Conservation (phyloP, 1,140 invertebrate genomes). For the Propsilocerus akamusi region DNA sequence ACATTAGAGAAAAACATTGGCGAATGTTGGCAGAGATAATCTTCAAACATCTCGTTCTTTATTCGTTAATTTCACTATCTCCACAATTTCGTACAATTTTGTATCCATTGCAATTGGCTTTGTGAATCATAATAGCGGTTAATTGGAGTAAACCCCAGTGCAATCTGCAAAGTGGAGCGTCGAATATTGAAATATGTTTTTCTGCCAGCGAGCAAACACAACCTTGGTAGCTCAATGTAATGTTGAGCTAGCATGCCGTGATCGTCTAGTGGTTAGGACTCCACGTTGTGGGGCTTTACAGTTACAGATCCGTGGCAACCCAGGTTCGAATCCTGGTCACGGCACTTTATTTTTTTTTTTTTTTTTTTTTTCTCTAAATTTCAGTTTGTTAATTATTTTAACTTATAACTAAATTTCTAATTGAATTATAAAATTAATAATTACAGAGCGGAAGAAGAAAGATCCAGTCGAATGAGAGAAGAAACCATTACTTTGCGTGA, state of each 20-base stretch:
- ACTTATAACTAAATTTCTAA: slow-evolving; percentile 5
- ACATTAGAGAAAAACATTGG: no score
- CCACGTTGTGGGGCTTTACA: slow-evolving; percentile 75
- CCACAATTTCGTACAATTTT: no score
- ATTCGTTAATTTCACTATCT: no score
- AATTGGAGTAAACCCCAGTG: neutral
- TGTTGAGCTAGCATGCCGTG: no score
- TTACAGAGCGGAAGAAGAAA: slow-evolving; percentile 49
- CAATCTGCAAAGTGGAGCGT: no score
- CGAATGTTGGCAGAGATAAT: no score
- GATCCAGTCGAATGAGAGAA: slow-evolving; percentile 51
- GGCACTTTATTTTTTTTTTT: slow-evolving; percentile 27
- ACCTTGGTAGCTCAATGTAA: neutral
- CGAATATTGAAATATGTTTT: neutral
- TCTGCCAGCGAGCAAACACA: neutral
- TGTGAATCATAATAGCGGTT: neutral
- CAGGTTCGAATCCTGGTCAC: slow-evolving; percentile 77
- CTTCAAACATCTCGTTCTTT: no score
- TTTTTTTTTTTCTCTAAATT: neutral
- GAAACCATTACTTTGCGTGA: slow-evolving; percentile 52
- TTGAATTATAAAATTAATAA: slow-evolving; percentile 22
- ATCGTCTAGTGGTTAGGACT: slow-evolving; percentile 84
- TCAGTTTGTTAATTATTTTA: slow-evolving; percentile 5
- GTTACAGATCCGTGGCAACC: slow-evolving; percentile 67
- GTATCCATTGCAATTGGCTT: neutral